These are phyloP conservation scores for Scelioninae gen. 2 DNA, from an alignment of 2,888 invertebrate genomes.

Conservation along the genomic window DNA sequence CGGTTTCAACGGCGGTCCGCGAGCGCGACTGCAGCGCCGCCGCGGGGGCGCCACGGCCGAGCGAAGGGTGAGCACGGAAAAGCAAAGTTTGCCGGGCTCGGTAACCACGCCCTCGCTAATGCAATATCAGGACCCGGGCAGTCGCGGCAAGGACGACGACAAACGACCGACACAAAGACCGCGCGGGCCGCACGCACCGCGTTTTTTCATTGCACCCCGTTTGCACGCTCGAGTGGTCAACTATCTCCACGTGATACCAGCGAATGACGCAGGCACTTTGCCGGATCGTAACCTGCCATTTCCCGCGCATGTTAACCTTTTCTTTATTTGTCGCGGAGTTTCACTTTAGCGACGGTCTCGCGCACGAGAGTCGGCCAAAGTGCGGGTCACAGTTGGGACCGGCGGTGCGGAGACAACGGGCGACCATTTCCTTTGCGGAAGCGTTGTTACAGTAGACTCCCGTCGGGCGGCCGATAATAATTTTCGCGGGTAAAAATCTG, in stretches of 20 bases:
- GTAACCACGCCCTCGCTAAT: slow-evolving; percentile 73
- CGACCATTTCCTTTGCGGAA: too few species aligned
- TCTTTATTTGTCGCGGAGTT: slow-evolving; percentile 7
- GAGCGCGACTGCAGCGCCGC: slow-evolving; percentile 63
- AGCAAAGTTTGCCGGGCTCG: too few species aligned
- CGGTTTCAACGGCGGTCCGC: too few species aligned
- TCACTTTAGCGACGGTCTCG: slow-evolving; percentile 18
- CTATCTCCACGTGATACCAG: slow-evolving; percentile 55
- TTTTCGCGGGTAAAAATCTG: too few species aligned
- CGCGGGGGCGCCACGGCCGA: slow-evolving; percentile 62
- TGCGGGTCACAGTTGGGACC: too few species aligned
- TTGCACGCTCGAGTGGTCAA: slow-evolving; percentile 62
- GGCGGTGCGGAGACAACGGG: too few species aligned
- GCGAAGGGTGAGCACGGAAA: slow-evolving; percentile 24
- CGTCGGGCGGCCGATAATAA: too few species aligned
- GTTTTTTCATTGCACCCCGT: slow-evolving; percentile 68
- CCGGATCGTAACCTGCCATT: slow-evolving; percentile 41
- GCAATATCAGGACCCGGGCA: slow-evolving; percentile 71
- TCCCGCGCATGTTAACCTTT: slow-evolving; percentile 13
- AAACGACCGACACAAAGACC: slow-evolving; percentile 67
- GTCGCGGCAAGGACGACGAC: slow-evolving; percentile 73
- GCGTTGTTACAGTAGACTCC: too few species aligned
- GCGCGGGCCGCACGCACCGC: slow-evolving; percentile 57
- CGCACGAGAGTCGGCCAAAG: neutral
- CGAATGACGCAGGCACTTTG: slow-evolving; percentile 56